phyloP scores from a whole-genome alignment of 2,888 invertebrate genomes.

The Lochmaea capreae region DNA sequence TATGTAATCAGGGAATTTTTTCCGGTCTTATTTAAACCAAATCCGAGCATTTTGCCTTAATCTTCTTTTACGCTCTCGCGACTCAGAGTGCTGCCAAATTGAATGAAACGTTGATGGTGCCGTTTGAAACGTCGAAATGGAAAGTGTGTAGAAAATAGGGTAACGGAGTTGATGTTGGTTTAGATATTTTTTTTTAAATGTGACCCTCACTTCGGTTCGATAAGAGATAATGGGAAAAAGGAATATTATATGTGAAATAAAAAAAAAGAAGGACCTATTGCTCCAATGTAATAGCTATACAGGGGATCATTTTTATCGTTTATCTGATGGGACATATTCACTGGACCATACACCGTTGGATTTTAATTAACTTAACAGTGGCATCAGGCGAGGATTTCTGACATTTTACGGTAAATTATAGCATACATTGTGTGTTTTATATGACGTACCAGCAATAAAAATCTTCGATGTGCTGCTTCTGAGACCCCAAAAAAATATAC shows the following conservation, averaged over 20 bases:
- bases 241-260: neutral
- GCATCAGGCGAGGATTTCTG: too few relatives aligned
- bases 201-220: constrained; percentile 8
- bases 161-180: constrained; percentile 1
- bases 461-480: neutral
- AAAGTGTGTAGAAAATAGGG: constrained; percentile 10
- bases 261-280: neutral
- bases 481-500: neutral
- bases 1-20: constrained; percentile 23
- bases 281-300: neutral
- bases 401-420: too few relatives aligned
- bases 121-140: constrained; percentile 19
- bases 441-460: too few relatives aligned
- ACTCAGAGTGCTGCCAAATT: constrained; percentile 19
- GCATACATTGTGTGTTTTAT: too few relatives aligned
- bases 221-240: neutral
- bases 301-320: neutral
- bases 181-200: neutral
- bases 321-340: too few relatives aligned
- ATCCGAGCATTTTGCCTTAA: constrained; percentile 17
- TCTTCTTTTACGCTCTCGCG: constrained; percentile 20
- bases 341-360: too few relatives aligned
- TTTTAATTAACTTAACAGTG: too few relatives aligned
- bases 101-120: constrained; percentile 20
- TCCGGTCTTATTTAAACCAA: constrained; percentile 22